Conservation (phyloP, 2,113 vertebrate genomes). For the Coturnix japonica region DNA sequence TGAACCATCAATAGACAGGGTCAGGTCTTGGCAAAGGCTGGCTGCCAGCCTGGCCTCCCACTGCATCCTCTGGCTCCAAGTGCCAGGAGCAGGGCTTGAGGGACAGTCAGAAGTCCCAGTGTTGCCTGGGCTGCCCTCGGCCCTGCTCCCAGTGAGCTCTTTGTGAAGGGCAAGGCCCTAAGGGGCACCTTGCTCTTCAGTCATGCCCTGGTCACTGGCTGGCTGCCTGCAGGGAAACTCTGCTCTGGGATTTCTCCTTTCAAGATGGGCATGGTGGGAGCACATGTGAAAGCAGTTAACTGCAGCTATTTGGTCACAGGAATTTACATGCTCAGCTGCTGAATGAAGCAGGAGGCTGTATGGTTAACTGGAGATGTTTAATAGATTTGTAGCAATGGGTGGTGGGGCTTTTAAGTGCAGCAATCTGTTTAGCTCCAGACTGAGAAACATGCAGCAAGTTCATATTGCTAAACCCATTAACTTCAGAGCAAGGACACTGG, state of each 20-base stretch:
- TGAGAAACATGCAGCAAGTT: neutral
- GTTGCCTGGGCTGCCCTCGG: fast-evolving
- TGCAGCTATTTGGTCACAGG: constrained; percentile 48
- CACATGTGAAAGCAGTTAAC: constrained; percentile 53
- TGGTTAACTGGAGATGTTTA: constrained; percentile 35
- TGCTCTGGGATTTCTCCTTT: neutral
- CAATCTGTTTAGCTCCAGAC: neutral
- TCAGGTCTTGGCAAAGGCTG: neutral
- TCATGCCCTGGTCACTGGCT: neutral
- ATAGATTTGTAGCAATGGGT: constrained; percentile 39
- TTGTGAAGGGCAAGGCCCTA: neutral
- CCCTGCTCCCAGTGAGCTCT: fast-evolving
- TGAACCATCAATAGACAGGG: neutral
- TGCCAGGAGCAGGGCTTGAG: fast-evolving
- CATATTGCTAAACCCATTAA: neutral
- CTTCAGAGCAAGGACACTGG: neutral
- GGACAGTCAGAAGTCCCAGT: neutral
- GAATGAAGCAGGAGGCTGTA: constrained; percentile 26
- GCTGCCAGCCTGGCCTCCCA: neutral
- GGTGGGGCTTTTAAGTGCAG: neutral
- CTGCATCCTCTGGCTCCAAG: neutral
- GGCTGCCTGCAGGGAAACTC: neutral
- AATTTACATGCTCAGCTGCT: constrained; percentile 62
- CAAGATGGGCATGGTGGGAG: neutral
- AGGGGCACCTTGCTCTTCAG: neutral